These are phyloP conservation scores for Drosophila mayaguana DNA, from an alignment of 2,888 invertebrate species.

Conservation along the genomic window DNA sequence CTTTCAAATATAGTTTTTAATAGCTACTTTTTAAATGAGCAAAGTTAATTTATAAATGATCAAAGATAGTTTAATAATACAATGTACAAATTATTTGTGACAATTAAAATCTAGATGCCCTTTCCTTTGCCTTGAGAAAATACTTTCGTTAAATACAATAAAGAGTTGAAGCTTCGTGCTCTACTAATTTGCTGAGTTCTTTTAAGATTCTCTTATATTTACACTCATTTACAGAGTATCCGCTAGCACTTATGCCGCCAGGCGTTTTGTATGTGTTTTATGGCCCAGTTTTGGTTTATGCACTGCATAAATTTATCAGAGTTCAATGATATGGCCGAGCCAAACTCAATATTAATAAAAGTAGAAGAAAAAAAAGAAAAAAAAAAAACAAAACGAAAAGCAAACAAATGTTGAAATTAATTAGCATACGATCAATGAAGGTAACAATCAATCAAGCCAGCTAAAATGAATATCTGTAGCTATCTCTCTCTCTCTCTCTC, in stretches of 20 bases:
- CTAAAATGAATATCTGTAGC: constrained; percentile 9
- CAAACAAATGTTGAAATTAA: constrained; percentile 31
- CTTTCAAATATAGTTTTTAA: too few species aligned
- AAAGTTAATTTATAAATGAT: too few species aligned
- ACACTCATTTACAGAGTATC: constrained; percentile 1
- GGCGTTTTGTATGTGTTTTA: background rate
- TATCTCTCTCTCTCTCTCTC: constrained; percentile 1
- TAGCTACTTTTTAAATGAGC: too few species aligned
- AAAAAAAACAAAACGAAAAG: constrained; percentile 10
- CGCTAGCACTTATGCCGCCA: background rate
- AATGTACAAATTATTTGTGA: too few species aligned
- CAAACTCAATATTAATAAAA: constrained; percentile 7
- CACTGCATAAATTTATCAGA: constrained; percentile 14
- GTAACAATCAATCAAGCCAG: constrained; percentile 38
- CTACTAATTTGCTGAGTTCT: background rate
- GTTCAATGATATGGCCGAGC: constrained; percentile 40
- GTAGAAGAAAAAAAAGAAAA: constrained; percentile 10
- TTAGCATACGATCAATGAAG: constrained; percentile 39
- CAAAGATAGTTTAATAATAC: too few species aligned
- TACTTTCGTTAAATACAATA: too few species aligned
- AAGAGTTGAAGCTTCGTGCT: background rate
- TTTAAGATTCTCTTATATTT: too few species aligned
- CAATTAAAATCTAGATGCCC: too few species aligned
- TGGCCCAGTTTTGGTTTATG: constrained; percentile 13
- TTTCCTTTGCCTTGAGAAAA: too few species aligned